phyloP scores from a whole-genome alignment of 2,888 invertebrate genomes.

The Oscheius sp. region DNA sequence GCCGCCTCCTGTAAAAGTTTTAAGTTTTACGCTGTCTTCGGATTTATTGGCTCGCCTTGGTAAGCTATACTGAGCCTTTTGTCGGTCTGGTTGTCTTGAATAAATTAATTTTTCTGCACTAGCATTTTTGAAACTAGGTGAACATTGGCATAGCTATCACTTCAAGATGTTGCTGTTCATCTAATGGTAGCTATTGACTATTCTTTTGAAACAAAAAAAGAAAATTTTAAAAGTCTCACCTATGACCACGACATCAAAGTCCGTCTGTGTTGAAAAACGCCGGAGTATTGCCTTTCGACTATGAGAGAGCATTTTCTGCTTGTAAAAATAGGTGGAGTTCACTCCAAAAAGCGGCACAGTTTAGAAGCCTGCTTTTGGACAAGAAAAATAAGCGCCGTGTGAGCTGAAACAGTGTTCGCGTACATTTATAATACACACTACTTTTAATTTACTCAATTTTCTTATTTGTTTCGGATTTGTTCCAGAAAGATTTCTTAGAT shows the following conservation, averaged over 20 bases:
- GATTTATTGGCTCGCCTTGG: too few relatives aligned
- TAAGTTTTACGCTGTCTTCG: too few relatives aligned
- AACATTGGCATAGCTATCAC: too few relatives aligned
- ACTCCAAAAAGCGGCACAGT: not conserved
- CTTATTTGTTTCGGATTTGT: not conserved
- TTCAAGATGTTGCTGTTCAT: too few relatives aligned
- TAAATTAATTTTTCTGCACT: too few relatives aligned
- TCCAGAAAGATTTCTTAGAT: not conserved
- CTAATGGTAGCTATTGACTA: too few relatives aligned
- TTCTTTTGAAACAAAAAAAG: too few relatives aligned
- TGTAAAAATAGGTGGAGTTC: too few relatives aligned
- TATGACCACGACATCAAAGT: slow-evolving; percentile 80
- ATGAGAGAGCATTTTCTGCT: not conserved
- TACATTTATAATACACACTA: not conserved
- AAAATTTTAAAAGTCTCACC: not conserved
- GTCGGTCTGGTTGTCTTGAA: too few relatives aligned
- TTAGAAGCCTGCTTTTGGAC: not conserved
- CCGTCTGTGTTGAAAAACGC: slow-evolving; percentile 10
- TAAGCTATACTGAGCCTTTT: too few relatives aligned
- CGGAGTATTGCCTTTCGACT: not conserved
- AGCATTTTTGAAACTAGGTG: too few relatives aligned
- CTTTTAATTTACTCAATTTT: not conserved
- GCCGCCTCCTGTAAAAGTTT: slow-evolving; percentile 81
- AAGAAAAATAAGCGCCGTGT: not conserved
- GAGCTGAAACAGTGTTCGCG: not conserved